Base-by-base conservation (phyloP, 2,888 invertebrate species). In the Philhelius pedissequus region DNA sequence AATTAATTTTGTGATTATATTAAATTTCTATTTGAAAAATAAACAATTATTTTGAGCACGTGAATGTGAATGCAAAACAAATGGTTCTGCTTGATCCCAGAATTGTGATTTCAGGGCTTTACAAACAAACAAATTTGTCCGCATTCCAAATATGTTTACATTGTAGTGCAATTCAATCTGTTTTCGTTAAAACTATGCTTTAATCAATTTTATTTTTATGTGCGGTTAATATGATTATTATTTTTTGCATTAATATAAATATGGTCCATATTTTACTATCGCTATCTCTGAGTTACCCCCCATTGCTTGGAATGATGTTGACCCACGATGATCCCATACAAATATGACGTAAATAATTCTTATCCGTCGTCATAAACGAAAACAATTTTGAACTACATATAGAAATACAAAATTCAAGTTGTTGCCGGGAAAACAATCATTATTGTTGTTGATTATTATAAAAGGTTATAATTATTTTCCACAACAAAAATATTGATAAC, bases 211-310 rank as follows among this genome's bases (percentile, higher is more conserved):
- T 18, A 20, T 18, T 30, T 15, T 9, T 2, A 13, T 20, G 13
- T 56, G 8, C 32, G 18, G 5, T 56, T 32, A 56, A 35, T 13
- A 56, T 35, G 3, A 56, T 30, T 35, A 20, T 13, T 35, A 56
- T 30, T 35, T 13, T 13, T 35, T 56, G 20, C 35, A 30, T 56
- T 35, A 35, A 20, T 32, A 7, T 15, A 35, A 7, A 8, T 6
- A 52, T 6, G 30, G n/a, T 35, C 27, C 8, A n/a, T 15, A 50
- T 50, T 27, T n/a, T 27, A 50, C n/a, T 50, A 48, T 58, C 7
- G 20, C 18, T 75, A 75, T 68, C 64, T 43, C 27, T n/a, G 13
- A 54, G 22, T 22, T 32, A 64, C 62, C 43, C 62, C 50, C 43
- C 30, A 52, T 32, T 22, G 62, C 30, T 3, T 52, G 15, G 13